Evolutionary conservation across 2,797 vertebrate genomes (phyloP).

Genomic region (Nyctalus aviator): DNA sequence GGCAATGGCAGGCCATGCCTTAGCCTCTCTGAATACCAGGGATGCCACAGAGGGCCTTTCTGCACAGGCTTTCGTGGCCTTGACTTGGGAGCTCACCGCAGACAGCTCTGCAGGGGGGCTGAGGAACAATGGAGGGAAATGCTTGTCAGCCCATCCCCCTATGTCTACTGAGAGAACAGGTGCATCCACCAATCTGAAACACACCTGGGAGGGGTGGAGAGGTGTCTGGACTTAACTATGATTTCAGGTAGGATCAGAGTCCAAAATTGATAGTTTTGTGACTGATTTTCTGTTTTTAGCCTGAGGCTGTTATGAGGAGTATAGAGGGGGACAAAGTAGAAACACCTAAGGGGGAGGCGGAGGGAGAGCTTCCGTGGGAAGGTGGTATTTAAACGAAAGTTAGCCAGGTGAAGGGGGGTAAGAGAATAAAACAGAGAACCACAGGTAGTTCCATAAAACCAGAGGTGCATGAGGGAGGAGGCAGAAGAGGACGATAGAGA

Average conservation of each 20-base stretch:
- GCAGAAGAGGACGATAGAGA: background rate
- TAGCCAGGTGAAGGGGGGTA: background rate
- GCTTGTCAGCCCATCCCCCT: background rate
- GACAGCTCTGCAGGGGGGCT: background rate
- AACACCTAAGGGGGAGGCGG: background rate
- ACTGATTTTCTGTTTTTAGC: constrained; percentile 21
- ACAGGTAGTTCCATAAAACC: background rate
- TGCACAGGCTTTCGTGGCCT: background rate
- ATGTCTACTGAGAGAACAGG: background rate
- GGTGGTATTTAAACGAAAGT: background rate
- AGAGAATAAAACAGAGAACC: background rate
- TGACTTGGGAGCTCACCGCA: background rate
- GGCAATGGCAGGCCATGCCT: background rate
- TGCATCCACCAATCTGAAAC: background rate
- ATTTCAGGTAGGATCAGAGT: background rate
- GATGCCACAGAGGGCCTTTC: background rate
- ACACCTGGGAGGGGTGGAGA: background rate
- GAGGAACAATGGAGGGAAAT: background rate
- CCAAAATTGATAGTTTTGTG: background rate
- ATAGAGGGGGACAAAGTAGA: background rate
- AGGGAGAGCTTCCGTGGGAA: background rate
- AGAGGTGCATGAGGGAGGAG: background rate
- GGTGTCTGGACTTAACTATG: background rate
- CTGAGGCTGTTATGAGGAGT: background rate
- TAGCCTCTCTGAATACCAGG: background rate